Evolutionary conservation across 2,888 invertebrate genomes (phyloP), one percentile per base, ranked within the genome.

Genomic region (Ellobium chinense): DNA sequence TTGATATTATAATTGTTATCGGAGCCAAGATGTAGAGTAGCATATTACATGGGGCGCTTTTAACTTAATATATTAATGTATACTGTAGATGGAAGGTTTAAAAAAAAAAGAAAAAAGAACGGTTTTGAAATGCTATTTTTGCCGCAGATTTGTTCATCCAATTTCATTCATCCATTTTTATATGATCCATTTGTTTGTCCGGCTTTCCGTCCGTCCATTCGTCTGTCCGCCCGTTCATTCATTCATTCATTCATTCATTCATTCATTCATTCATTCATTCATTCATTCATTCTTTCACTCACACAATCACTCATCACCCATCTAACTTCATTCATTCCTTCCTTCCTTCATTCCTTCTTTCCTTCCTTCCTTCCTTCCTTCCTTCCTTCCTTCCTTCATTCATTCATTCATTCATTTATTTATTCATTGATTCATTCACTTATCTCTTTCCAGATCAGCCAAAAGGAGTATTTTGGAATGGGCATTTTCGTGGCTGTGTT

Each of bases 401-500:
- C 34, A 4, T 21, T 31, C 31, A n/a, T 31, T 65, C 21, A 27
- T 65, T 34, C 34, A 29, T 34, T n/a, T 34, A 29, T 18, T n/a
- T n/a, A 9, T 65, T 21, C 66, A 36, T 34, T n/a, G n/a, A 24
- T 54, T 36, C 46, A n/a, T 34, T 29, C 46, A 27, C 21, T 21
- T 75, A 21, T 77, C 18, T 58, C 14, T 60, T 87, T 87, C 46
- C 87, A 89, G 89, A 83, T 80, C 29, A 85, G 80, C 63, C 84
- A 79, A 73, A 88, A 87, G 79, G 88, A 89, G 70, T 89, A 88
- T 70, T 90, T 89, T 83, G 87, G 89, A 76, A 86, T 91, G 85
- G 91, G 87, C 7, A 91, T 91, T 36, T 90, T 91, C 83, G 86
- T 90, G n/a, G 90, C 90, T 60, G 86, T 89, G 18, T 88, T 90